Conservation (phyloP, 2,888 invertebrate species). For the Lingula anatina region DNA sequence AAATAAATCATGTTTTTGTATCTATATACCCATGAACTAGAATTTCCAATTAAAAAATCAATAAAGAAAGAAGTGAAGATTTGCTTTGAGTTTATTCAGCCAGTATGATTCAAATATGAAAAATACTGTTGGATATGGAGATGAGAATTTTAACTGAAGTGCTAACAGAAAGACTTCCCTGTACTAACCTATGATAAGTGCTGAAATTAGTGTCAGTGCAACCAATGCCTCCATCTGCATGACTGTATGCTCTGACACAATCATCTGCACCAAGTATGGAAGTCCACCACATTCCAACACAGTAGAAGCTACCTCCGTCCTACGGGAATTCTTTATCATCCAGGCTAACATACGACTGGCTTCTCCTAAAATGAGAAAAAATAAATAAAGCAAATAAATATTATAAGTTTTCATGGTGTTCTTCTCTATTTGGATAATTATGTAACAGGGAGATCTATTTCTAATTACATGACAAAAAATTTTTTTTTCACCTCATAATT, state of each 20-base stretch:
- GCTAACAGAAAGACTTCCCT: not conserved
- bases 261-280: constrained; percentile 74
- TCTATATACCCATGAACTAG: too few relatives aligned
- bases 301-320: constrained; percentile 52
- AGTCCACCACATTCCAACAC: constrained; percentile 64
- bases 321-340: constrained; percentile 64
- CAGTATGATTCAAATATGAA: too few relatives aligned
- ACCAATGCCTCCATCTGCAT: constrained; percentile 61
- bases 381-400: not conserved
- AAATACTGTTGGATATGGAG: too few relatives aligned
- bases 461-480: too few relatives aligned
- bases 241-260: constrained; percentile 74
- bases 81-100: too few relatives aligned
- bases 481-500: too few relatives aligned
- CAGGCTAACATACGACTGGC: constrained; percentile 57
- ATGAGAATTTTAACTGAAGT: too few relatives aligned
- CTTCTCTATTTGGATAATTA: not conserved
- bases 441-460: not conserved
- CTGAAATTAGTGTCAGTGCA: constrained; percentile 43
- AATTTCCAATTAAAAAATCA: too few relatives aligned
- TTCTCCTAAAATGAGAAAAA: constrained; percentile 39
- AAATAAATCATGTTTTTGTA: too few relatives aligned
- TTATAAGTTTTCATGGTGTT: not conserved
- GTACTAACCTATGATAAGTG: constrained; percentile 26
- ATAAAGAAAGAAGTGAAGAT: too few relatives aligned